A percentile compares a stretch with the other conserved stretches of the same genome.
Conservation (phyloP, 2,113 vertebrate genomes). For the Nothobranchius kuhntae region DNA sequence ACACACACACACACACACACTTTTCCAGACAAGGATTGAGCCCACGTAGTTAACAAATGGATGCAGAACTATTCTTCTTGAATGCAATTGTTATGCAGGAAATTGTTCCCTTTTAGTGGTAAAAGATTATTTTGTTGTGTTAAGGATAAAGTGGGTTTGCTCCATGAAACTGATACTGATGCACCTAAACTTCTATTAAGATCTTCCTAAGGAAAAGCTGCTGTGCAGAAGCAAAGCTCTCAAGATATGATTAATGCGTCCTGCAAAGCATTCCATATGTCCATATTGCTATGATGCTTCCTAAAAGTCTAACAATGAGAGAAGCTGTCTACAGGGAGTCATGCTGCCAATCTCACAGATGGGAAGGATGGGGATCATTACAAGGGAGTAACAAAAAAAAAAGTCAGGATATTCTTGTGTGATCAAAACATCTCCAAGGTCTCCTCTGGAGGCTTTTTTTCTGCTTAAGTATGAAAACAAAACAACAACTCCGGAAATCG, state of each 20-base stretch:
- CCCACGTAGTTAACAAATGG: conserved; percentile 27
- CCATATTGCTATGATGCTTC: conserved; percentile 16
- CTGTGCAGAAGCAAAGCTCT: conserved; percentile 28
- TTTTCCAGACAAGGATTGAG: conserved; percentile 23
- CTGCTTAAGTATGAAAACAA: conserved; percentile 61
- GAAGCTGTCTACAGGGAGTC: conserved; percentile 34
- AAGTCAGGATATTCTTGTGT: conserved; percentile 60
- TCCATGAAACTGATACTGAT: neutral
- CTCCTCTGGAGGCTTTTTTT: conserved; percentile 45
- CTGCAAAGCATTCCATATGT: conserved; percentile 31
- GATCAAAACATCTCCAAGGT: conserved; percentile 56
- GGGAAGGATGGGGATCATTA: conserved; percentile 60
- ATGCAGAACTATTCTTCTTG: conserved; percentile 8
- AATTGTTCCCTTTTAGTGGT: neutral
- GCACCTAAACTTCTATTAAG: conserved; percentile 8
- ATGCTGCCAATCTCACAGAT: conserved; percentile 45
- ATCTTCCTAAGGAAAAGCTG: conserved; percentile 14
- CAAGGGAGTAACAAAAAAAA: conserved; percentile 24
- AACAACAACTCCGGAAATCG: conserved; percentile 45
- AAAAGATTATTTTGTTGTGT: conserved; percentile 3
- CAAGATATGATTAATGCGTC: conserved; percentile 40
- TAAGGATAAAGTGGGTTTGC: neutral
- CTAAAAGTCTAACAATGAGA: conserved; percentile 30
- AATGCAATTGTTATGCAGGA: conserved; percentile 3
- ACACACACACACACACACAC: conserved; percentile 3